These are phyloP conservation scores for Chauna torquata DNA, from an alignment of 2,113 vertebrate species.

Conservation along the genomic window DNA sequence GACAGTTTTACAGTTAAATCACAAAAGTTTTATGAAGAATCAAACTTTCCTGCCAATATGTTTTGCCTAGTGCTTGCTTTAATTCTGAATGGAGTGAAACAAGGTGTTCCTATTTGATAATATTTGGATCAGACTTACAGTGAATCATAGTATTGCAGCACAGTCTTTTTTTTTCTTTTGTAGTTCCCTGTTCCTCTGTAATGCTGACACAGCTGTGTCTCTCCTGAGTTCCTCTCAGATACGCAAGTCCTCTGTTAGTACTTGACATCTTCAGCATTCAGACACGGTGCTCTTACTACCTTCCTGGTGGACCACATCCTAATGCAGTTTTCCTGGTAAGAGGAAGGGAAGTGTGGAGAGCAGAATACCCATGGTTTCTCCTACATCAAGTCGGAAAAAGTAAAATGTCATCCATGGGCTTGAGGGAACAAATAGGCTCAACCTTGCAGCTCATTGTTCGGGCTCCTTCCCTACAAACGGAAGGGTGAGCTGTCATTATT, in stretches of 20 bases:
- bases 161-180: not conserved
- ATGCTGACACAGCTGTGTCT: not conserved
- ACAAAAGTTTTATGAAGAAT: not conserved
- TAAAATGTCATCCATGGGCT: rapidly evolving
- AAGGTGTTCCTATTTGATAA: not conserved
- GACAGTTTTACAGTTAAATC: not conserved
- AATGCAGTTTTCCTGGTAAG: not conserved
- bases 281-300: not conserved
- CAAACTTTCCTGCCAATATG: not conserved
- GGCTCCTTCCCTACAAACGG: not conserved
- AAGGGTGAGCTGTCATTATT: not conserved
- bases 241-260: not conserved
- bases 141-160: not conserved
- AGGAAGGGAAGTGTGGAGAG: not conserved
- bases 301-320: not conserved
- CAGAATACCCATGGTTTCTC: not conserved
- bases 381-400: not conserved
- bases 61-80: not conserved
- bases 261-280: rapidly evolving
- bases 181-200: not conserved
- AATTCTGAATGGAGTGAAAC: not conserved
- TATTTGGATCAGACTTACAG: not conserved
- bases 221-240: not conserved
- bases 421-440: not conserved
- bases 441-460: not conserved